Percentiles rank a stretch among this genome's conserved stretches.
phyloP scores from a whole-genome alignment of 2,797 vertebrate species.

The Sciurus carolinensis region DNA sequence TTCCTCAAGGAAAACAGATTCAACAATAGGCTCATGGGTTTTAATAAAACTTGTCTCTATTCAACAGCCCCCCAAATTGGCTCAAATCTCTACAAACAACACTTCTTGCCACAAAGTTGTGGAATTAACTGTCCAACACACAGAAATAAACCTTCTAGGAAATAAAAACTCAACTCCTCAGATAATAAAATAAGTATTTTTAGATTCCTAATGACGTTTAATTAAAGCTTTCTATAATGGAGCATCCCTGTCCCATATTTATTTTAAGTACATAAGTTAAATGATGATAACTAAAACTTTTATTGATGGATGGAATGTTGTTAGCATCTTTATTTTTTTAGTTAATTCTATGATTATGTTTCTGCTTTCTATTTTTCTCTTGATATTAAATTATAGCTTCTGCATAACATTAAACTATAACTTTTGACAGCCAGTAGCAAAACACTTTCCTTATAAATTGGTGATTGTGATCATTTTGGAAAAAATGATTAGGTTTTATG shows the following conservation, averaged over 20 bases:
- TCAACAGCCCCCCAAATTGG: neutral
- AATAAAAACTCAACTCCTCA: neutral
- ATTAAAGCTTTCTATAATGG: constrained; percentile 53
- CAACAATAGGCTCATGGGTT: neutral
- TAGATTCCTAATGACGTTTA: constrained; percentile 38
- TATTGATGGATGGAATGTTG: neutral
- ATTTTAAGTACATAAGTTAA: neutral
- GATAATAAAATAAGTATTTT: neutral
- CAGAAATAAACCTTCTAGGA: constrained; percentile 11
- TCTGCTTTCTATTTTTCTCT: constrained; percentile 43
- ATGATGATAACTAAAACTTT: constrained; percentile 17
- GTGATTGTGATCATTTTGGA: neutral
- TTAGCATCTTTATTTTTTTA: constrained; percentile 20
- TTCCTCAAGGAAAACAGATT: neutral
- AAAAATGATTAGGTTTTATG: constrained; percentile 17
- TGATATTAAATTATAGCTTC: neutral
- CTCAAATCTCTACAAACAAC: neutral
- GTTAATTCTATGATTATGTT: neutral
- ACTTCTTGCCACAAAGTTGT: neutral
- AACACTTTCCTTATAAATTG: neutral
- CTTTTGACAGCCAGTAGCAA: neutral
- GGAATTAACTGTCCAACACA: neutral
- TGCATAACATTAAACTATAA: neutral
- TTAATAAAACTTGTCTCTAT: neutral
- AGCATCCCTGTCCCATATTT: neutral